Base-by-base conservation (phyloP, 2,797 vertebrate genomes). In the Centropyge bicolor region DNA sequence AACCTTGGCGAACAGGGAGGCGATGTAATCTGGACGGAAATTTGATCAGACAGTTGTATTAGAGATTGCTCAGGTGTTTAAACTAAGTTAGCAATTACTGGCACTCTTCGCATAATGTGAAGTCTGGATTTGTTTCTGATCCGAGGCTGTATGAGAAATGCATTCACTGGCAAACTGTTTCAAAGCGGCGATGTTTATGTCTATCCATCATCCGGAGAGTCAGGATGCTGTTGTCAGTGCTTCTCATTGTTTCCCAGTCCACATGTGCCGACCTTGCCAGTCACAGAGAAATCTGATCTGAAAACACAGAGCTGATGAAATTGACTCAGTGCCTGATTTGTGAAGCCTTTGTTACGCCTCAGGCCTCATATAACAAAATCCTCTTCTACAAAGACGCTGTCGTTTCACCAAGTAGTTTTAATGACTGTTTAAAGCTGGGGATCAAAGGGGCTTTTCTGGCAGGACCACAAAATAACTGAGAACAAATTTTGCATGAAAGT, bases 1-100 rank as follows among this genome's bases (percentile, higher is more conserved):
- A 78, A 61, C 55, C 65, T 75, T 75, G 60, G 57, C 46, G 67
- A 83, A 74, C 27, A 1, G 65, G 71, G 82, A 81, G 63, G 61
- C 52, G 36, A 75, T 74, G 74, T 82, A 89, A 91, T 90, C 85
- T 90, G 76, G 86, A 92, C 88, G 89, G 80, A 88, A 90, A 93
- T 93, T 8, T 87, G 83, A 92, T 90, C 88, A 82, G 83, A 80
- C 74, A 80, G 71, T 71, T 35, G 61, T 79, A 86, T 92, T 81
- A 85, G 78, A 81, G 77, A 76, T 63, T 70, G 45, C 68, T 83
- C 83, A 82, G 80, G 74, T 88, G 84, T 82, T 80, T 70, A 52
- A 79, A 82, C 67, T 46, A 74, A 85, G 76, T 78, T 74, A 55
- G 74, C 73, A 65, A 70, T 75, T 70, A 72, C 79, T 71, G 76